Conservation (phyloP, 2,113 vertebrate species). For the Lepidiolamprologus cunningtoni region DNA sequence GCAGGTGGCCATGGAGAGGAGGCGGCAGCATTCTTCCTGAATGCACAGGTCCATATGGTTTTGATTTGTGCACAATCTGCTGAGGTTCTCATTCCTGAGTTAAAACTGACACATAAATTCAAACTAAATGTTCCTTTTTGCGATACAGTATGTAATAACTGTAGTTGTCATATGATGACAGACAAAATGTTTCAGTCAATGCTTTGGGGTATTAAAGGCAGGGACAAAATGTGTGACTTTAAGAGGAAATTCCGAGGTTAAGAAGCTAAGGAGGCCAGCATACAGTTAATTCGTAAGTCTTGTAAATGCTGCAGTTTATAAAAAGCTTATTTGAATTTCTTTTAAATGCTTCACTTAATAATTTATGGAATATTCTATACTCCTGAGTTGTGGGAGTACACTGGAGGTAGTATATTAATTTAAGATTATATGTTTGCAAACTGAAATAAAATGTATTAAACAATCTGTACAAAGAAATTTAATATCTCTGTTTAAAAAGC, state of each 20-base stretch:
- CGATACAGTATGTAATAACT: not conserved
- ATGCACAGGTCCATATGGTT: constrained; percentile 64
- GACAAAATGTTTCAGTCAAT: not conserved
- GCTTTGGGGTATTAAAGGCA: not conserved
- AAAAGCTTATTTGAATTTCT: not conserved
- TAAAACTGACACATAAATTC: not conserved
- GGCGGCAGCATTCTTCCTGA: constrained; percentile 53
- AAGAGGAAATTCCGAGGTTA: not conserved
- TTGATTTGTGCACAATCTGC: constrained; percentile 51
- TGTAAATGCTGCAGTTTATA: not conserved
- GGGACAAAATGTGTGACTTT: not conserved
- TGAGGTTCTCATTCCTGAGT: constrained; percentile 1
- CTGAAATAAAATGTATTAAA: not conserved
- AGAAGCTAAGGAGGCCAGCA: not conserved
- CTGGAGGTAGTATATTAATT: not conserved
- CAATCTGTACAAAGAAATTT: not conserved
- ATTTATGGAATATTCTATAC: not conserved
- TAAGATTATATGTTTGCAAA: not conserved
- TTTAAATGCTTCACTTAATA: not conserved
- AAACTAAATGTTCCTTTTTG: not conserved
- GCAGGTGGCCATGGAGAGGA: constrained; percentile 64
- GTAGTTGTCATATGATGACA: not conserved
- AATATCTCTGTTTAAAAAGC: not conserved
- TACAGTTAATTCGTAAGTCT: not conserved
- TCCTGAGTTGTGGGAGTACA: not conserved